Evolutionary conservation across 2,888 invertebrate species (phyloP).

Genomic region (Volucella inflata): DNA sequence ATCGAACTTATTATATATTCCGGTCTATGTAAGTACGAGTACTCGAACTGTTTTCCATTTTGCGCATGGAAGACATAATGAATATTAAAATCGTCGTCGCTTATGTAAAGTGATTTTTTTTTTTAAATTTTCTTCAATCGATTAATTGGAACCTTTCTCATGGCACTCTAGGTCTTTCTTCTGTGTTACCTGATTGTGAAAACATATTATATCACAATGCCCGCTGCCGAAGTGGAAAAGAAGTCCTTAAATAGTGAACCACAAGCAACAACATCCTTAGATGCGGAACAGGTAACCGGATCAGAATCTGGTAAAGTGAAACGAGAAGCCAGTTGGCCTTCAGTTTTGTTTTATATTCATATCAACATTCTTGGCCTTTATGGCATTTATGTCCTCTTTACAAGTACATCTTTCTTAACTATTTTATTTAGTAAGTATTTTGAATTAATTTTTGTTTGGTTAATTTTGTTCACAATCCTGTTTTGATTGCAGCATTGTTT

Average conservation of each 20-base stretch:
- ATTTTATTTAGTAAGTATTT: constrained; percentile 87
- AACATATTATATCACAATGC: constrained; percentile 33
- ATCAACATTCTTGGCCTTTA: constrained; percentile 88
- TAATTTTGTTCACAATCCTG: constrained; percentile 77
- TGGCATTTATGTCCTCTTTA: constrained; percentile 86
- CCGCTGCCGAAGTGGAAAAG: constrained; percentile 36
- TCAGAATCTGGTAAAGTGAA: constrained; percentile 79
- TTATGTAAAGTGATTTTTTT: not conserved
- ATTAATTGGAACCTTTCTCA: not conserved
- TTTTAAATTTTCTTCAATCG: constrained; percentile 3
- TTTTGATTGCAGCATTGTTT: constrained; percentile 85
- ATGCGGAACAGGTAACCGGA: constrained; percentile 68
- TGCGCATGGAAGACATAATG: not conserved
- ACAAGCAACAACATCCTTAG: not conserved
- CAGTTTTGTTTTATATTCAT: constrained; percentile 90
- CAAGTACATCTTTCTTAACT: constrained; percentile 87
- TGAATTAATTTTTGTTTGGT: constrained; percentile 11
- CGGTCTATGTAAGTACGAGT: not conserved
- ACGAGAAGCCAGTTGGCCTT: constrained; percentile 89
- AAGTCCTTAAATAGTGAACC: constrained; percentile 21
- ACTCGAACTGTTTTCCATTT: no score
- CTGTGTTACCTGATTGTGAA: constrained; percentile 10
- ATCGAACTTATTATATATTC: constrained; percentile 5
- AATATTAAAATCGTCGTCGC: not conserved
- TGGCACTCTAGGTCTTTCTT: constrained; percentile 4